phyloP scores from a whole-genome alignment of 1,140 invertebrate genomes.

The Druon quercuslanigerum region DNA sequence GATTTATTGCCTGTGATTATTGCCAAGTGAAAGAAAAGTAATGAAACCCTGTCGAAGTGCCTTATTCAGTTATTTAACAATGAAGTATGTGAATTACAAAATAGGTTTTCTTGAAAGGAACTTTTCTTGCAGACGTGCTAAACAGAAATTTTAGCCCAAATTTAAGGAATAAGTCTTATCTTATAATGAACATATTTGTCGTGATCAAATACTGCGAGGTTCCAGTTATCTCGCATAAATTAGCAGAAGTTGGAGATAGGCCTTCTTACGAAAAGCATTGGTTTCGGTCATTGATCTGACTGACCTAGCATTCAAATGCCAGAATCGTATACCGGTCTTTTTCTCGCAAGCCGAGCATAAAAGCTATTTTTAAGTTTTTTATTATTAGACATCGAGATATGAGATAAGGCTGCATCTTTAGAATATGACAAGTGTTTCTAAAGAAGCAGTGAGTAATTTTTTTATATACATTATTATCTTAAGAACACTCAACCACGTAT shows the following conservation, averaged over 20 bases:
- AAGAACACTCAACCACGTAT: no score
- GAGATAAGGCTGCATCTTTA: background rate
- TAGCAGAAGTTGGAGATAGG: conserved; percentile 15
- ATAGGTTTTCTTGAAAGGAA: no score
- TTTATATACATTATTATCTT: background rate
- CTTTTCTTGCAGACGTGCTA: no score
- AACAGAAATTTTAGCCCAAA: no score
- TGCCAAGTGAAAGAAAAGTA: no score
- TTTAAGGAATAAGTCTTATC: no score
- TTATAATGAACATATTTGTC: background rate
- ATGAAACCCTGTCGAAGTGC: no score
- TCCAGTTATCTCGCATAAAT: conserved; percentile 5
- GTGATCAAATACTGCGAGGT: background rate
- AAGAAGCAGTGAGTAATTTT: background rate
- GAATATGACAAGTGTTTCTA: background rate
- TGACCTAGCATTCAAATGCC: conserved; percentile 30
- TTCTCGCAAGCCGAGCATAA: background rate
- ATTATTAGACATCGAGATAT: background rate
- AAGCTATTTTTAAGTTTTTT: background rate
- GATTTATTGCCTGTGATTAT: no score
- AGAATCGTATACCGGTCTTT: background rate
- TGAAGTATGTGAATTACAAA: no score
- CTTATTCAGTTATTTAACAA: no score
- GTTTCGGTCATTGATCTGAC: conserved; percentile 2
- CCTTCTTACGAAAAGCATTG: background rate